Base-by-base conservation (phyloP, 2,113 vertebrate species). In the Ptilonorhynchus violaceus region DNA sequence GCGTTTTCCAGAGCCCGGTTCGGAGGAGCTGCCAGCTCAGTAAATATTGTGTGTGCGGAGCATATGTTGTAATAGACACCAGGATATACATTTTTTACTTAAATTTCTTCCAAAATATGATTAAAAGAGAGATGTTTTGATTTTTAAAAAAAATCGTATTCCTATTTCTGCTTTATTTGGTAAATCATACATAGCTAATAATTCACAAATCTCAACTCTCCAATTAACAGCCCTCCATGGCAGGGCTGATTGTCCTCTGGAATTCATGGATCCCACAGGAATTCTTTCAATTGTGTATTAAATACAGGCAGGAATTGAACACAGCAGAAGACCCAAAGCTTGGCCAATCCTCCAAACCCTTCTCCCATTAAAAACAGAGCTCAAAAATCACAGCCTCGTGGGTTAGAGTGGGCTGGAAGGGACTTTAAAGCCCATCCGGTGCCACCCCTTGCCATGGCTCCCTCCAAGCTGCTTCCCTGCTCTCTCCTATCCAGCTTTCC, bases 11-110 rank as follows among this genome's bases (percentile, higher is more conserved):
- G 41, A 77, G 68, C 49, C 50, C 64, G 23, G 6, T 59, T 66
- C 55, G 69, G 72, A 87, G 60, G 62, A 73, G 66, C 64, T 91
- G 89, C 64, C 78, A 66, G 85, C 50, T 42, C 82, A 27, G 85
- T 87, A 87, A 78, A 58, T 74, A 70, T 62, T 84, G 82, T 66
- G 64, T 46, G 35, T 63, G 87, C 73, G 21, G 55, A 91, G 31
- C 72, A 39, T 59, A 70, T 78, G 87, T 50, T 77, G n/a, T 2
- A 76, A 91, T 4, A 66, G 66, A 56, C 4, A 69, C 21, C 69
- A 64, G 91, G 77, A 15, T 28, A 53, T 6, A 22, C 76, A 35
- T 62, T 52, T 50, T 85, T 37, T 37, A 30, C 16, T 1, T 8
- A 39, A 33, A 35, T 55, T 39, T 49, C 52, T 85, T 55, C 27